Base-by-base conservation (phyloP, 2,888 invertebrate genomes). In the Thecophora atra region DNA sequence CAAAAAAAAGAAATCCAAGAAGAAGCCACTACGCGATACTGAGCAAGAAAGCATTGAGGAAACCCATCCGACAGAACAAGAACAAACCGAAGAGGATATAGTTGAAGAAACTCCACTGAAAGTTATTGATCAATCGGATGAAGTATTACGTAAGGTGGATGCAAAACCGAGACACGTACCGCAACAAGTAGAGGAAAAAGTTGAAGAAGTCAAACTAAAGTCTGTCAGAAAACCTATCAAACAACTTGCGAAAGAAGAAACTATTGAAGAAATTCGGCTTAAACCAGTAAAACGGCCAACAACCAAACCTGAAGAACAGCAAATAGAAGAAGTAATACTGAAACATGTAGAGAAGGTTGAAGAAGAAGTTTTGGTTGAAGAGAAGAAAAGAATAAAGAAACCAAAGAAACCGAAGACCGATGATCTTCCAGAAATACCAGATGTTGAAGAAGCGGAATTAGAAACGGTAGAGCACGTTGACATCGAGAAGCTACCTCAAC, bases 391-490 rank as follows among this genome's bases (percentile, higher is more conserved):
- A 19, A 69, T 76, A 17, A 74, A n/a, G 21, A 63, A 70, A 7
- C 4, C 63, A 3, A 62, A 62, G 37, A 28, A 52, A 13, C 62
- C 24, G 24, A 52, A 66, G 21, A n/a, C 26, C 60, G 81, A 83
- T 71, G 81, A 83, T 13, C 76, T 85, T 17, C 74, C 85, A 76
- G 76, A 88, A 81, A 85, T 85, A 67, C 75, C 81, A 15, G 84
- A 84, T 72, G 79, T 77, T 21, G 83, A 83, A 69, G 82, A 80
- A 3, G 76, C 82, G 0, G 79, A 80, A 63, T 72, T 86, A 26
- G 86, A 84, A 79, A 83, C 78, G 74, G 85, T 79, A 1, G 84
- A 86, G 30, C 82, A 83, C 3, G 77, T 84, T 47, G 85, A 84
- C 60, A 75, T 82, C 21, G 81, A 81, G 70, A 82, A 82, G 3